phyloP scores from a whole-genome alignment of 2,888 invertebrate genomes.

The Drosophila leonis region DNA sequence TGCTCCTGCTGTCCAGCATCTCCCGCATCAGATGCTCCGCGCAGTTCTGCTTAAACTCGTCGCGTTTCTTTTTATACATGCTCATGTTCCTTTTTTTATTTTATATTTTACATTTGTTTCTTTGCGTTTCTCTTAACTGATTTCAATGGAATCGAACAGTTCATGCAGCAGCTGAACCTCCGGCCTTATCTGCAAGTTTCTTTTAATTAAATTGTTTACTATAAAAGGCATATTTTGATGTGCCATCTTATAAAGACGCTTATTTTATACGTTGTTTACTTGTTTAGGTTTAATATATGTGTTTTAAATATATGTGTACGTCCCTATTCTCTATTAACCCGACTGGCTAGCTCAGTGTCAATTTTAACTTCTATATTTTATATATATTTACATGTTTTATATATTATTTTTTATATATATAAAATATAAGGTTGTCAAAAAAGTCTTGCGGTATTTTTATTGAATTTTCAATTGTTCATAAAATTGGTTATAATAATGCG shows the following conservation, averaged over 20 bases:
- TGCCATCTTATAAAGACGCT: background rate
- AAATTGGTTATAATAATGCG: too few relatives aligned
- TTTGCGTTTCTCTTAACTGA: slow-evolving; percentile 61
- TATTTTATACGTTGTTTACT: background rate
- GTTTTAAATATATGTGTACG: too few relatives aligned
- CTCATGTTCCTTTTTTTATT: slow-evolving; percentile 1
- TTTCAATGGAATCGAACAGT: slow-evolving; percentile 58
- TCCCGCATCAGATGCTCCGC: slow-evolving; percentile 28
- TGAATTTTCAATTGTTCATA: too few relatives aligned
- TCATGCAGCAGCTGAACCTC: slow-evolving; percentile 16
- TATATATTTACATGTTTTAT: too few relatives aligned
- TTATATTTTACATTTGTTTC: slow-evolving; percentile 28
- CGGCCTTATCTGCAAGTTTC: slow-evolving; percentile 15
- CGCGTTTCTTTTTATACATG: slow-evolving; percentile 32
- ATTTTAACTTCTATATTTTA: too few relatives aligned
- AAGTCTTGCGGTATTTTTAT: too few relatives aligned
- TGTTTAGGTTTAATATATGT: too few relatives aligned
- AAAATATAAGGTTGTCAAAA: too few relatives aligned
- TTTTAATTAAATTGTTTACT: slow-evolving; percentile 67
- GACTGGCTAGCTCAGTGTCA: too few relatives aligned
- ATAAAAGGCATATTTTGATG: slow-evolving; percentile 42
- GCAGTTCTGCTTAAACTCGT: slow-evolving; percentile 70
- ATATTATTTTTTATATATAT: too few relatives aligned
- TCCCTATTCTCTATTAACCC: too few relatives aligned
- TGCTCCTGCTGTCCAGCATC: slow-evolving; percentile 11